Evolutionary conservation across 2,113 vertebrate species (phyloP), one percentile per base, ranked within the genome.

Genomic region (Prionailurus bengalensis): DNA sequence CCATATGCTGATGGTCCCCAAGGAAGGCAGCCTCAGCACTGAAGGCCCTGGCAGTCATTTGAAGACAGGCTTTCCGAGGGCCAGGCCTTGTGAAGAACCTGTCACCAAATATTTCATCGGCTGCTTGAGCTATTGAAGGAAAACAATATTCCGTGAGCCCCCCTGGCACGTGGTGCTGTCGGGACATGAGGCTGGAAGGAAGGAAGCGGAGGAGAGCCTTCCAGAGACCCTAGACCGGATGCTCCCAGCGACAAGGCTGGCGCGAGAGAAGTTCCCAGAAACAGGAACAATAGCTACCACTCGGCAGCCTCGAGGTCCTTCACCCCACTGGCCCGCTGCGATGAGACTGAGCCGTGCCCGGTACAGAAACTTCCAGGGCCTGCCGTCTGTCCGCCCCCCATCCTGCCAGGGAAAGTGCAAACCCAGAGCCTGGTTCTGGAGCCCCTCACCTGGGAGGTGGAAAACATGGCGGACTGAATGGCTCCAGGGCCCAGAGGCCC

Each of bases 401-500:
- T 19, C 29, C 8, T 3, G 1, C 33, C 14, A 3, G 10, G 42
- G 29, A 13, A n/a, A 42, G 81, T 13, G 93, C 29, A 9, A 27
- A 12, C 51, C 39, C 8, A 5, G 0, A 4, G n/a, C 29, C 53
- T 4, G 7, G 73, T 5, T n/a, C 14, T 1, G 9, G 19, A 83
- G 42, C 31, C 45, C 29, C 17, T 33, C 17, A 4, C 0, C 0
- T 5, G 55, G 33, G 25, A 16, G 80, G 73, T 2, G 10, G 45
- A 23, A 27, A 12, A 6, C 29, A 5, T 0, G 27, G 42, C 0
- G 0, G 33, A 21, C 29, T 29, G 53, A 45, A 0, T 0, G 29
- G 68, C 17, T 7, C 78, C 2, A 2, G 15, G 36, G n/a, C 3
- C 7, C 12, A 61, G 68, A 1, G 31, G 31, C 17, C 61, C 16